Evolutionary conservation across 2,888 invertebrate species (phyloP).

Genomic region (Idaea dimidiata): DNA sequence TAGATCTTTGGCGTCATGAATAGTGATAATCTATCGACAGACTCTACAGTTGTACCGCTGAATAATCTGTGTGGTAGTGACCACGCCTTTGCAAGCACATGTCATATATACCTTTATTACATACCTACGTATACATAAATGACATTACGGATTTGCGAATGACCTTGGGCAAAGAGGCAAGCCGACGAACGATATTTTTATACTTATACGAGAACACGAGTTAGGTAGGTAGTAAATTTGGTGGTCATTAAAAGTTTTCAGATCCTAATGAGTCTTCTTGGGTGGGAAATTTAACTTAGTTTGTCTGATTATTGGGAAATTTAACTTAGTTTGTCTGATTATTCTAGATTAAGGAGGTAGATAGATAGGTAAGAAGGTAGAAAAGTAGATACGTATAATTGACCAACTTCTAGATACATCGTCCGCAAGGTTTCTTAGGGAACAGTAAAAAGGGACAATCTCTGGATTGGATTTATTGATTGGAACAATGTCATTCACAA

Average conservation of each 20-base stretch:
- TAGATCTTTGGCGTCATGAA: background rate
- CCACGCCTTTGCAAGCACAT: background rate
- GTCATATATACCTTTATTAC: conserved; percentile 14
- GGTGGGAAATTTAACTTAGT: background rate
- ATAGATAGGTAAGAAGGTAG: no score
- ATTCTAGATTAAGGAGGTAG: no score
- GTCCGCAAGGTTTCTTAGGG: no score
- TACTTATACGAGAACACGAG: background rate
- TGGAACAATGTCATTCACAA: background rate
- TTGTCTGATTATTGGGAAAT: background rate
- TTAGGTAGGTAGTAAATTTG: background rate
- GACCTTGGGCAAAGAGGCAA: conserved; percentile 44
- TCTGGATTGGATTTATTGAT: no score
- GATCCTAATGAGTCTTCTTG: background rate
- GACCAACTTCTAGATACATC: no score
- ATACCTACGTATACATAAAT: conserved; percentile 23
- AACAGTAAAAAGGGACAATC: no score
- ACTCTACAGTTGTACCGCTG: conserved; percentile 1
- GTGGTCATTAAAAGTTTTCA: background rate
- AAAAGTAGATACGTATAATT: no score
- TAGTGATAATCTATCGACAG: background rate
- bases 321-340: no score
- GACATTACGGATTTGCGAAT: conserved; percentile 42
- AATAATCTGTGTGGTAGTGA: conserved; percentile 7
- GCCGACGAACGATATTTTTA: conserved; percentile 43